A percentile compares a stretch with the other conserved stretches of the same genome.
These are phyloP conservation scores for Cossypha dichroa DNA, from an alignment of 2,797 vertebrate species.

Conservation along the genomic window DNA sequence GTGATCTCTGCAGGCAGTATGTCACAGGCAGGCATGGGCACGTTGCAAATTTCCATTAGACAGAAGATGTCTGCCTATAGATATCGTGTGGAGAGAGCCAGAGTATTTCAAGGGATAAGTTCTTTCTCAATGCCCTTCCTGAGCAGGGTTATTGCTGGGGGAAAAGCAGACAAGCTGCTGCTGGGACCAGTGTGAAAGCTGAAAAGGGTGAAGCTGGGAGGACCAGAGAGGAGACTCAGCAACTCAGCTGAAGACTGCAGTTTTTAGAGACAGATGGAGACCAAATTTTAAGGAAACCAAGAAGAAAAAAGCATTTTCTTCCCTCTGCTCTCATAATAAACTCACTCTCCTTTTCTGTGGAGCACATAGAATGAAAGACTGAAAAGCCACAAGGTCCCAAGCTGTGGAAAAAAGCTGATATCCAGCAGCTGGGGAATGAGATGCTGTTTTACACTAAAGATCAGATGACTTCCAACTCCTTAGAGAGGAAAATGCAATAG, in stretches of 20 bases:
- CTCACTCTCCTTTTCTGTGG: background rate
- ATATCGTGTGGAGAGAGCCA: background rate
- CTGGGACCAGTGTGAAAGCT: background rate
- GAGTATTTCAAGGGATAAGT: background rate
- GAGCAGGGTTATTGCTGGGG: background rate
- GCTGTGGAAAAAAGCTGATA: background rate
- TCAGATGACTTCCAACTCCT: background rate
- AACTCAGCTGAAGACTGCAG: background rate
- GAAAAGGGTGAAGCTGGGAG: background rate
- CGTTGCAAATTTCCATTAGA: background rate
- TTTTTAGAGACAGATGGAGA: background rate
- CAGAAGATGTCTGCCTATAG: background rate
- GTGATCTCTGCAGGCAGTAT: background rate
- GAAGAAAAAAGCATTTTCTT: background rate
- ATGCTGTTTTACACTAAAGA: background rate
- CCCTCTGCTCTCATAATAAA: background rate
- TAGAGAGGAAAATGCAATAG: background rate
- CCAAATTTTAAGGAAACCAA: background rate
- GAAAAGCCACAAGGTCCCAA: background rate
- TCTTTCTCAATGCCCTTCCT: accelerated
- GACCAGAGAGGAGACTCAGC: background rate
- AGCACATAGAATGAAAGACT: background rate
- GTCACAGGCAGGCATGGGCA: background rate
- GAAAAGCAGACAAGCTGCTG: background rate
- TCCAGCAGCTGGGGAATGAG: background rate